Conservation (phyloP, 92 coral and sea anemone genomes). For the Epizoanthus ramosus region DNA sequence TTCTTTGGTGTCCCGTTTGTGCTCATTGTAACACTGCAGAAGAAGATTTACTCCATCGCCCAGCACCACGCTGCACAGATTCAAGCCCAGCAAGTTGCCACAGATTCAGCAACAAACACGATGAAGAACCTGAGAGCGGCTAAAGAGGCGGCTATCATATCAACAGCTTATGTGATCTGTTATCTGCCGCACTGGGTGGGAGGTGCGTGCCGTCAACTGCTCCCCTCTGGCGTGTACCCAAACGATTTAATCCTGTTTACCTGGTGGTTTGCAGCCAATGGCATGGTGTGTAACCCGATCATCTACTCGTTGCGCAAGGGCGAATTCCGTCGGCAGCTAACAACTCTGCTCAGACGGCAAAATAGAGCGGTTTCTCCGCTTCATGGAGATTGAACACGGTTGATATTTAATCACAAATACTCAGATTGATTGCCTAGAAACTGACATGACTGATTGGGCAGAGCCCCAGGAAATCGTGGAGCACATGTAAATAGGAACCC, state of each 20-base stretch:
- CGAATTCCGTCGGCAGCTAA: background rate
- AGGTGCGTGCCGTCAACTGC: background rate
- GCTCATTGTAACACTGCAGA: background rate
- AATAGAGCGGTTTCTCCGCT: too few relatives aligned
- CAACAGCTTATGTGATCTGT: background rate
- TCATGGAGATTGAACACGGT: too few relatives aligned
- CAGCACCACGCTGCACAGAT: background rate
- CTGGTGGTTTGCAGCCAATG: background rate
- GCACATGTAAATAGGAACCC: too few relatives aligned
- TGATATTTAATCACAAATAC: too few relatives aligned
- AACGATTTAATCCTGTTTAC: background rate
- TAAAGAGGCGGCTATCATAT: background rate
- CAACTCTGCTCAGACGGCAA: background rate
- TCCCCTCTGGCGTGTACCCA: conserved; percentile 5
- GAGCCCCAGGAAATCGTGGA: too few relatives aligned
- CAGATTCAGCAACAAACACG: background rate
- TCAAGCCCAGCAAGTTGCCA: background rate
- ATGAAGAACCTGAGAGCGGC: background rate
- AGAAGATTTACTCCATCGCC: conserved; percentile 8
- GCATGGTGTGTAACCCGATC: background rate
- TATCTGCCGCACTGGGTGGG: background rate
- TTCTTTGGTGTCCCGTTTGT: background rate
- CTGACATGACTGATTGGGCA: too few relatives aligned
- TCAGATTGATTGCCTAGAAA: too few relatives aligned
- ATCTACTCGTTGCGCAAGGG: background rate